Conservation (phyloP, 1,140 invertebrate genomes). For the Phymorhynchus buccinoides region DNA sequence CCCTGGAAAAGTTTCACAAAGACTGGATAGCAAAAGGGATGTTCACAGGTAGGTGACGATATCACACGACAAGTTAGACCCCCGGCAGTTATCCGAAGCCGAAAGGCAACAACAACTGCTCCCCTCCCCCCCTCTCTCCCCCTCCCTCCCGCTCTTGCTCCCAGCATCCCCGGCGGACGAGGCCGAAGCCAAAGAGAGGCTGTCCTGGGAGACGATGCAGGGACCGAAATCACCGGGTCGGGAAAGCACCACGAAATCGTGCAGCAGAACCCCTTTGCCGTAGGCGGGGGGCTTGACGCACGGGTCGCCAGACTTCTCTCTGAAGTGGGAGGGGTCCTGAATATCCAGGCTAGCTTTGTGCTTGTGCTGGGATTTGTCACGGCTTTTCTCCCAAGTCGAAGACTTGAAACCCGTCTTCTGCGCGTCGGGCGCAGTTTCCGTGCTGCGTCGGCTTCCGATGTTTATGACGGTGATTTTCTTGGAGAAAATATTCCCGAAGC, state of each 20-base stretch:
- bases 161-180: constrained; percentile 3
- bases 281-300: too few relatives aligned
- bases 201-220: not conserved
- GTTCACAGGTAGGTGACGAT: constrained; percentile 42
- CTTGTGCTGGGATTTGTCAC: constrained; percentile 7
- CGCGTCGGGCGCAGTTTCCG: not conserved
- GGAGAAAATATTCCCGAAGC: constrained; percentile 52
- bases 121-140: not conserved
- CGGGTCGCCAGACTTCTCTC: not conserved
- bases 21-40: too few relatives aligned
- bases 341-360: constrained; percentile 6
- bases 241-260: constrained; percentile 13
- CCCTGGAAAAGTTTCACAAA: too few relatives aligned
- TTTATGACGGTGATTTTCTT: constrained; percentile 49
- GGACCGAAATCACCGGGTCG: not conserved
- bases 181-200: not conserved
- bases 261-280: constrained; percentile 30
- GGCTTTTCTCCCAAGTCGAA: constrained; percentile 43
- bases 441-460: not conserved
- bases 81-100: not conserved
- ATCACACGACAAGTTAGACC: constrained; percentile 37
- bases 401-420: constrained; percentile 26
- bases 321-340: not conserved
- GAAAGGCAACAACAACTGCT: constrained; percentile 12
- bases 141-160: not conserved